phyloP scores from a whole-genome alignment of 1,140 invertebrate species.

The Cecropterus lyciades region DNA sequence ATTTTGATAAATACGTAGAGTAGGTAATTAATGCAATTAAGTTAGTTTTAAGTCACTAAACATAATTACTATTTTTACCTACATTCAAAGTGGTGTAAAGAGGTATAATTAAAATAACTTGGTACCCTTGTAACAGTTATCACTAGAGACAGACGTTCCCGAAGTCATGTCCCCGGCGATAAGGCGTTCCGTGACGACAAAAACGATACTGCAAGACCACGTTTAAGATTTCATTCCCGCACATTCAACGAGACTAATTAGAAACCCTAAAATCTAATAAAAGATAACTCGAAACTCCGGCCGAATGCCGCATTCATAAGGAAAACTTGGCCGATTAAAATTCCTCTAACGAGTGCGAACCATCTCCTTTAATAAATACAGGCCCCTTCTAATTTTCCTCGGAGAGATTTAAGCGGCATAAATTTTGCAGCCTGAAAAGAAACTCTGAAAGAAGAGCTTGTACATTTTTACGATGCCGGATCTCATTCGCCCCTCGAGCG shows the following conservation, averaged over 20 bases:
- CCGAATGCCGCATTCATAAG: conserved; percentile 78
- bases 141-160: conserved; percentile 12
- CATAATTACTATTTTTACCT: neutral
- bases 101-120: conserved; percentile 11
- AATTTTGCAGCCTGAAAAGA: conserved; percentile 80
- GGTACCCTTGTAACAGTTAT: conserved; percentile 6
- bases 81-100: neutral
- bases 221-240: conserved; percentile 70
- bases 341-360: conserved; percentile 80
- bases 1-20: too few relatives aligned
- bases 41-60: too few relatives aligned
- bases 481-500: conserved; percentile 79
- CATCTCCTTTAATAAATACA: conserved; percentile 82
- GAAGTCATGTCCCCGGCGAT: conserved; percentile 24
- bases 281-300: conserved; percentile 75
- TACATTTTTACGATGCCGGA: conserved; percentile 81
- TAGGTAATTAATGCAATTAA: too few relatives aligned
- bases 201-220: conserved; percentile 45
- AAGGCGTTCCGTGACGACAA: conserved; percentile 36
- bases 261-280: conserved; percentile 75
- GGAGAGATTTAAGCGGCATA: conserved; percentile 80
- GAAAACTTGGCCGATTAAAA: conserved; percentile 81
- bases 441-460: conserved; percentile 81
- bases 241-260: conserved; percentile 78
- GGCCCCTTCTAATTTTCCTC: conserved; percentile 78